These are phyloP conservation scores for Drosophila bocki DNA, from an alignment of 1,140 invertebrate genomes.

Conservation along the genomic window DNA sequence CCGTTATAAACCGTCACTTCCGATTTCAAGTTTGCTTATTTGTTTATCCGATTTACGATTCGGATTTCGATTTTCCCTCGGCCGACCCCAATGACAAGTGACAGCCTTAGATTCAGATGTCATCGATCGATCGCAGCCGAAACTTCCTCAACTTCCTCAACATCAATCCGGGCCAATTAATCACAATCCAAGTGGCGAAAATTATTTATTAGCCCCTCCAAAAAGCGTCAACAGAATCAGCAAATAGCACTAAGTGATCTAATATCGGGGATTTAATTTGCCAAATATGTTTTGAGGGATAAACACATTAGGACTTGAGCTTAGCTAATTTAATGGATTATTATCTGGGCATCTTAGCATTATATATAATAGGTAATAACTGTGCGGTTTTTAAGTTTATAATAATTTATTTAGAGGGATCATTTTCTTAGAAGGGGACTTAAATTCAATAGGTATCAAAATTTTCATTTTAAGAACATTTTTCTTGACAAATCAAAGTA, in stretches of 20 bases:
- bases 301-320: not conserved
- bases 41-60: constrained; percentile 41
- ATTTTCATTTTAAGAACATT: too few species aligned
- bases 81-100: constrained; percentile 45
- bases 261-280: constrained; percentile 12
- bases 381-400: not conserved
- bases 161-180: constrained; percentile 33
- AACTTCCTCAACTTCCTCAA: constrained; percentile 34
- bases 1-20: constrained; percentile 67
- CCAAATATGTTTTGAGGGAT: constrained; percentile 18
- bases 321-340: not conserved
- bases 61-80: constrained; percentile 29
- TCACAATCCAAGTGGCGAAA: constrained; percentile 9
- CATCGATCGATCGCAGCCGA: constrained; percentile 9
- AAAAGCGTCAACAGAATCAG: constrained; percentile 16
- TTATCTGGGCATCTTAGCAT: not conserved
- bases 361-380: not conserved
- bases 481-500: too few species aligned
- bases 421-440: too few species aligned
- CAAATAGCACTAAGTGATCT: constrained; percentile 27
- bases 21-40: constrained; percentile 47
- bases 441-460: not conserved
- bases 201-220: constrained; percentile 5
- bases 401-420: not conserved
- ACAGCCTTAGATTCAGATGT: constrained; percentile 39